Evolutionary conservation across 2,888 invertebrate genomes (phyloP), one percentile per base, ranked within the genome.

Genomic region (Clivina fossor): DNA sequence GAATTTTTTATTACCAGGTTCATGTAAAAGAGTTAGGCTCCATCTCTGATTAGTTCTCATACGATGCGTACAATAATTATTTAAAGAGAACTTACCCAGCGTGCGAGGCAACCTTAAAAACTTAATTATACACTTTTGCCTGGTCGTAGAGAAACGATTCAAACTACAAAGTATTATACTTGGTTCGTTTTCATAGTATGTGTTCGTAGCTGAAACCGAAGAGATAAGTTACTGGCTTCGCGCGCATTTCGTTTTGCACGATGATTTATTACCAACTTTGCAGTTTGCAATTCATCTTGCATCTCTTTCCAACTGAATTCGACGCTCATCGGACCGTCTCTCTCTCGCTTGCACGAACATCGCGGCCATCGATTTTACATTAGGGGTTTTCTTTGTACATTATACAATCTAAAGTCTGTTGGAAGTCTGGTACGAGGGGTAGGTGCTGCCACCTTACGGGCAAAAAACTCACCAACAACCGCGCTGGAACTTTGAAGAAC

Each of bases 401-500:
- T 74, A 74, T 73, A 74, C 73, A 74, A 74, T 74, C 74, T 74
- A 73, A 73, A 73, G 73, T 74, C 73, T 73, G 73, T 72, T 73
- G 73, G 73, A 51, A 51, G 51, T 51, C 30, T 41, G 51, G 19
- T 22, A 41, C 19, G 47, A 38, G 47, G 38, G 47, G 35, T 24
- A 4, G n/a, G 38, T 18, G 5, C 24, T 44, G 26, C 44, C 44
- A 53, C 44, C 53, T 53, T 44, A 44, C 44, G 53, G 38, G 38
- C 37, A 58, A 59, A 59, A 61, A 58, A 58, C 38, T 47, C 48
- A 20, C 33, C 54, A 58, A 4, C 30, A 4, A 30, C 4, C n/a
- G n/a, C 47, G 20, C 20, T 33, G 58, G 61, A 64, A 63, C 63
- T 64, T 63, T 58, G 66, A 66, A 72, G 68, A 68, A 67, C 69